Evolutionary conservation across 2,888 invertebrate species (phyloP).

Genomic region (Colletes collaris): DNA sequence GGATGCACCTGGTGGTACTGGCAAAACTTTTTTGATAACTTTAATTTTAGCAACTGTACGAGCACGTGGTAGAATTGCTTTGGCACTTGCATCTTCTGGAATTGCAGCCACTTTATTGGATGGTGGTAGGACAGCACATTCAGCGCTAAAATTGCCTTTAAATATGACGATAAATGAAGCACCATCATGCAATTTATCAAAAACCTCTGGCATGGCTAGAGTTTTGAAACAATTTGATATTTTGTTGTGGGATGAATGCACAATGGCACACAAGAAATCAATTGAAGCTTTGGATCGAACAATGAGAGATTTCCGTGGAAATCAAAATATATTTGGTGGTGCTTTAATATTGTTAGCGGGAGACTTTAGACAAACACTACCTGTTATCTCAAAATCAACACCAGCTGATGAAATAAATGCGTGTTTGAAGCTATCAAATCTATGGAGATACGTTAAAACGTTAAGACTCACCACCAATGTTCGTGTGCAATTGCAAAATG

Average conservation of each 20-base stretch:
- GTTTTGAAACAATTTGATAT: neutral
- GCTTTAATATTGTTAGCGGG: constrained; percentile 11
- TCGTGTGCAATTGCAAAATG: neutral
- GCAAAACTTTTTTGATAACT: constrained; percentile 74
- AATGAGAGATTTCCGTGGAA: constrained; percentile 59
- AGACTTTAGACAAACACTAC: constrained; percentile 32
- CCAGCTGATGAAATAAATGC: constrained; percentile 28
- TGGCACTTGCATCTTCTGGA: constrained; percentile 72
- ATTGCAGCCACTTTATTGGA: constrained; percentile 59
- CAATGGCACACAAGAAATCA: neutral
- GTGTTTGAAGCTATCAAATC: constrained; percentile 13
- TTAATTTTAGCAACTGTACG: constrained; percentile 78
- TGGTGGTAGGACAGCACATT: constrained; percentile 79
- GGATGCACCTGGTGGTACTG: constrained; percentile 77
- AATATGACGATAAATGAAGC: constrained; percentile 44
- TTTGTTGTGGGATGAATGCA: neutral
- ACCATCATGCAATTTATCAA: neutral
- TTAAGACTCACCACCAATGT: neutral
- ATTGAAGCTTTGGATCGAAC: neutral
- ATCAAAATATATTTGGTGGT: constrained; percentile 2
- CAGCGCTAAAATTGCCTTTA: constrained; percentile 78
- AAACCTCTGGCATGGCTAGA: neutral
- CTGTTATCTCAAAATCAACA: constrained; percentile 15
- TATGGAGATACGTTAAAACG: neutral
- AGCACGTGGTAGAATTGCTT: constrained; percentile 78